Evolutionary conservation across 2,888 invertebrate species (phyloP), one percentile per base, ranked within the genome.

Genomic region (Hetaerina titia): DNA sequence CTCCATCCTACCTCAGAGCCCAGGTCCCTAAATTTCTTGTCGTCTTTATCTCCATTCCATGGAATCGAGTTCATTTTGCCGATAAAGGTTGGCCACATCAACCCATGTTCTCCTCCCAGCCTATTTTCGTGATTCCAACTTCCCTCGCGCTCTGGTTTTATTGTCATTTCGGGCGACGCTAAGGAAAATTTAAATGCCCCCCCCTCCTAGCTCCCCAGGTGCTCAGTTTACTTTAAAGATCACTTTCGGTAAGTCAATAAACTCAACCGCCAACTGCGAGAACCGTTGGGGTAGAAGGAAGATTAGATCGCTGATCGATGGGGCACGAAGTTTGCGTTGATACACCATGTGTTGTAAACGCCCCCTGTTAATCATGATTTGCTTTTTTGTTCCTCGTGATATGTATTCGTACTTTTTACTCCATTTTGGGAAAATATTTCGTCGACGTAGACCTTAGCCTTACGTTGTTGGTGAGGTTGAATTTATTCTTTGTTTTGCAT

Each of bases 201-300:
- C n/a, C 45, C 45, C 74, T 25, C 9, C 13, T 11, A 11, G 81
- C 31, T 9, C 81, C 45, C 5, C 81, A 81, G 81, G 81, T 81
- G 31, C 81, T 81, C 15, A 13, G 81, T 81, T 81, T 81, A 81
- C 81, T 81, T 31, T 11, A 81, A 81, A 31, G 81, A 81, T 81
- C 81, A 13, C 81, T 31, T 81, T 31, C 81, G 81, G 25, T 31
- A 31, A 22, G 81, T 81, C 81, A 81, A 31, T 81, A 81, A 81
- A 81, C 81, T 81, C 81, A 81, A 81, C 81, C 25, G 31, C 81
- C n/a, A 22, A n/a, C 69, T 69, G 69, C n/a, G 13, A 81, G 81
- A 25, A n/a, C 6, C 69, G 19, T 22, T 19, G 69, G 45, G 22
- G 69, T 69, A 7, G 17, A 11, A 45, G 8, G 74, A 74, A 69